Evolutionary conservation across 2,797 vertebrate species (phyloP), one percentile per base, ranked within the genome.

Genomic region (Gallinago nigripennis): DNA sequence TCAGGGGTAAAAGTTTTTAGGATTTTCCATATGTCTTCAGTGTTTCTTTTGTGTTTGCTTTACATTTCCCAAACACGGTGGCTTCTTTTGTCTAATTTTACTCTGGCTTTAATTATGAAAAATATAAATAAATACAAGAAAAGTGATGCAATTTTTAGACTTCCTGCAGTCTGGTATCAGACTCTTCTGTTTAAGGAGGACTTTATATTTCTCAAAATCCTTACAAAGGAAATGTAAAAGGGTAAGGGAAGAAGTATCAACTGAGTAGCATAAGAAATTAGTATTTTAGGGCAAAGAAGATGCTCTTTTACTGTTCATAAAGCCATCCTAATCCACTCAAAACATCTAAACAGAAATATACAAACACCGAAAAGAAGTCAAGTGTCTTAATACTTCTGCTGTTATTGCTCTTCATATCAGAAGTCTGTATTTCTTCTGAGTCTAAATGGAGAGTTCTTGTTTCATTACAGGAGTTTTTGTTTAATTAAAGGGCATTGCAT

Each of bases 41-140:
- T 5, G 23, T 51, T 70, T 86, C 48, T 64, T 89, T 73, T 83
- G 17, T 86, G 43, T 66, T 93, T 79, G 51, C 58, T 86, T 88
- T 61, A 66, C 20, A 21, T 90, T 95, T 94, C 61, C 78, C 35
- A 80, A 68, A 23, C 31, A 82, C 63, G 92, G n/a, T 54, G 68
- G 24, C 43, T 90, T 75, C 56, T 84, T 90, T 86, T 90, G 43
- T 82, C 90, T 92, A 57, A 77, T 88, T 92, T 90, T 83, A 84
- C 35, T 86, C 58, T 58, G 57, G 43, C 45, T 96, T 92, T 85
- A 92, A 94, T 94, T 3, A 77, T 15, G 20, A 92, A 82, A 88
- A 90, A 78, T 48, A 85, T 82, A 83, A 89, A 90, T 33, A 79
- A 93, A 84, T 64, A 77, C 35, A 81, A 90, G 31, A 92, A 64